Evolutionary conservation across 1,140 invertebrate genomes (phyloP).

Genomic region (Xylocopa sonorina): DNA sequence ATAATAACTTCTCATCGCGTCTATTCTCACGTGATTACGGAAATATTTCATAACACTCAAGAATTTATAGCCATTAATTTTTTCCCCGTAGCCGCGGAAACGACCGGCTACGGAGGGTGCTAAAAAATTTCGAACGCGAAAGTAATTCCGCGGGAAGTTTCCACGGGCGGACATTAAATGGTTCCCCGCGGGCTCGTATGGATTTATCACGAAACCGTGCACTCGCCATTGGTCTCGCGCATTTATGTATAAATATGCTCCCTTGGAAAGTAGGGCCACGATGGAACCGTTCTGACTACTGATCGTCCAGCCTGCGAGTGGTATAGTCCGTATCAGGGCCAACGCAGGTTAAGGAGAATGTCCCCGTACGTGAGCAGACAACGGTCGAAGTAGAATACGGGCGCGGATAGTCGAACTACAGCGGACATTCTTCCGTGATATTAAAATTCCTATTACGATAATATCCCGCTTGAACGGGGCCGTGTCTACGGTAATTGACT

Average conservation of each 20-base stretch:
- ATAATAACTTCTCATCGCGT: not conserved
- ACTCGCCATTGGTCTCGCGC: not conserved
- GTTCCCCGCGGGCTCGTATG: not conserved
- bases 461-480: not conserved
- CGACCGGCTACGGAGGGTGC: too few species aligned
- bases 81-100: too few species aligned
- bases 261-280: not conserved
- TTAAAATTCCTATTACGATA: constrained; percentile 26
- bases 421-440: constrained; percentile 21
- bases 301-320: not conserved
- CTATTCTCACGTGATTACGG: not conserved
- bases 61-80: too few species aligned
- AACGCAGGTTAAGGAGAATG: not conserved
- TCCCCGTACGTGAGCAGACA: constrained; percentile 19
- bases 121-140: not conserved
- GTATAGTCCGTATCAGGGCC: not conserved
- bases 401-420: not conserved
- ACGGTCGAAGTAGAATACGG: not conserved
- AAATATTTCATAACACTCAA: not conserved
- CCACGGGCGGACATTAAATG: not conserved
- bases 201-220: not conserved
- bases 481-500: not conserved
- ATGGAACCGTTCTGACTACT: constrained; percentile 2
- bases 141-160: not conserved
- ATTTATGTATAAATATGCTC: constrained; percentile 16